These are phyloP conservation scores for Taenaris catops DNA, from an alignment of 2,888 invertebrate species.

Conservation along the genomic window DNA sequence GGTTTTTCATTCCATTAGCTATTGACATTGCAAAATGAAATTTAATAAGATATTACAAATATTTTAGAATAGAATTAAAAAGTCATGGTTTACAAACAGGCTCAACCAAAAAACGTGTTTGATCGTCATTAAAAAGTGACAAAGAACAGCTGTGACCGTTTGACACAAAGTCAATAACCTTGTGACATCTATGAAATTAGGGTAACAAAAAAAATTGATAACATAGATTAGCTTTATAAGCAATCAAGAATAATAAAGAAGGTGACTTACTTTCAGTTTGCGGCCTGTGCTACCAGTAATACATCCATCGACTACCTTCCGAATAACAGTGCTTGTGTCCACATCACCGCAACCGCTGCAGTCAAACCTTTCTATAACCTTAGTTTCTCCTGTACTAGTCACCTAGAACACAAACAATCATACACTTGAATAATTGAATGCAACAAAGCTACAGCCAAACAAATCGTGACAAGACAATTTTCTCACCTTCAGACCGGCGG, in stretches of 20 bases:
- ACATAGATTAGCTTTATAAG: no score
- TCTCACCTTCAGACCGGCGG: slow-evolving; percentile 93
- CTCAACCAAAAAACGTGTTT: no score
- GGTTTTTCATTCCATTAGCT: no score
- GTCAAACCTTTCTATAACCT: slow-evolving; percentile 96
- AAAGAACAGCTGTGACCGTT: slow-evolving; percentile 30
- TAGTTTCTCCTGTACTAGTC: slow-evolving; percentile 92
- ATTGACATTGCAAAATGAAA: no score
- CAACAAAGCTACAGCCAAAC: slow-evolving; percentile 41
- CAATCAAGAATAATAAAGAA: not conserved
- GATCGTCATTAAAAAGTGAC: slow-evolving; percentile 25
- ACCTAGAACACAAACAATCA: slow-evolving; percentile 73
- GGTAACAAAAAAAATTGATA: slow-evolving; percentile 7
- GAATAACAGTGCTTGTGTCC: slow-evolving; percentile 85
- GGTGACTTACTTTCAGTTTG: slow-evolving; percentile 85
- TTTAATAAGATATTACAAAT: no score
- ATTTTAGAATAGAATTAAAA: no score
- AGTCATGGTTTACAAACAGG: no score
- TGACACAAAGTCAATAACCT: slow-evolving; percentile 32
- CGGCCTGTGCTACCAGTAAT: slow-evolving; percentile 94
- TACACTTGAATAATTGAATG: slow-evolving; percentile 27
- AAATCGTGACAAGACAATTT: slow-evolving; percentile 71
- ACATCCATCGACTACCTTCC: slow-evolving; percentile 81
- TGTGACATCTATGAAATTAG: slow-evolving; percentile 19
- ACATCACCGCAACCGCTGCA: slow-evolving; percentile 99